These are phyloP conservation scores for Crax fasciolata DNA, from an alignment of 2,797 vertebrate genomes.

Conservation along the genomic window DNA sequence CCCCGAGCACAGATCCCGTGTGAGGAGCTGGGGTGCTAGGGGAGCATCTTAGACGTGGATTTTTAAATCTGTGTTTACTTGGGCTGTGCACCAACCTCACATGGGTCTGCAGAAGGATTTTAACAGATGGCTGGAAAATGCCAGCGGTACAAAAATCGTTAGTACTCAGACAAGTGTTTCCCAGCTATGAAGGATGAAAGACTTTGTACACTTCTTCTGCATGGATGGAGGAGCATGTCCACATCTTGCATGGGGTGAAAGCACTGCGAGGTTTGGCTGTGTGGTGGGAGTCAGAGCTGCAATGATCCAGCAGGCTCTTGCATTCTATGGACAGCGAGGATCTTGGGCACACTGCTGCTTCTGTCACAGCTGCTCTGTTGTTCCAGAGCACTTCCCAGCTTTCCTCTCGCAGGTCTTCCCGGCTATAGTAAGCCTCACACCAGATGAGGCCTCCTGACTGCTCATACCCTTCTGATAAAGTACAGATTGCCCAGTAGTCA, in stretches of 20 bases:
- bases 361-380: not conserved
- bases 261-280: not conserved
- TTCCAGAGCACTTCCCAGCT: not conserved
- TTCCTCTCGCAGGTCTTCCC: not conserved
- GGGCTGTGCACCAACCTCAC: not conserved
- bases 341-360: not conserved
- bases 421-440: not conserved
- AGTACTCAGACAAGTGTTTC: not conserved
- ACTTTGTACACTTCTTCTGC: not conserved
- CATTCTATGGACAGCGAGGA: not conserved
- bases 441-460: not conserved
- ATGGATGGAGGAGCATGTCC: not conserved
- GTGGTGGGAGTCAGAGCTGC: not conserved
- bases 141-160: fast-evolving
- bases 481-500: not conserved
- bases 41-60: not conserved
- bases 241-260: fast-evolving
- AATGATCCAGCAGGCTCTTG: not conserved
- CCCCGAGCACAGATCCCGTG: fast-evolving
- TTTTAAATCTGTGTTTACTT: not conserved
- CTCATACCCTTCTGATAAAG: not conserved
- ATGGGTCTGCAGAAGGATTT: not conserved
- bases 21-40: not conserved
- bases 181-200: not conserved
- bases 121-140: not conserved